Percentiles rank a stretch among this genome's conserved stretches.
Evolutionary conservation across 2,797 vertebrate genomes (phyloP).

Genomic region (Sebastes miniatus): DNA sequence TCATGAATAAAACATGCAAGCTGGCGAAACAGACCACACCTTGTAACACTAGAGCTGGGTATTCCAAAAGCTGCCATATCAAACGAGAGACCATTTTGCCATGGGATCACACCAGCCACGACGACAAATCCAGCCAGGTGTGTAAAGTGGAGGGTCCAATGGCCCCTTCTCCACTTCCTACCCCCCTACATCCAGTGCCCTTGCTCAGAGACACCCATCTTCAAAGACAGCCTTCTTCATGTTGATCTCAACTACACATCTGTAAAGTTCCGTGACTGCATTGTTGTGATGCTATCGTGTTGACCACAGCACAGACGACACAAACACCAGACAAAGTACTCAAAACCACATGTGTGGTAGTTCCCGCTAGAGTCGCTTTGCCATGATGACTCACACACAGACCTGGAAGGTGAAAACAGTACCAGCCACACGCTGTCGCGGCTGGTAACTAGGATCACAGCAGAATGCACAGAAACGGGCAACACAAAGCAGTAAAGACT

Average conservation of each 20-base stretch:
- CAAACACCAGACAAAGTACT: not conserved
- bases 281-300: too few relatives aligned
- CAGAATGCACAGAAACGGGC: not conserved
- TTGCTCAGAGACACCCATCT: not conserved
- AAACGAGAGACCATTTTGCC: not conserved
- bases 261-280: not conserved
- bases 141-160: too few relatives aligned
- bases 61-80: conserved; percentile 17
- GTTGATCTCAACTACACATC: not conserved
- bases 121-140: too few relatives aligned
- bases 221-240: not conserved
- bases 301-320: too few relatives aligned
- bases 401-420: not conserved
- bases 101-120: too few relatives aligned
- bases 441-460: not conserved
- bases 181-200: too few relatives aligned
- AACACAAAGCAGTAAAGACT: not conserved
- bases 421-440: not conserved
- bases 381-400: not conserved
- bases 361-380: not conserved
- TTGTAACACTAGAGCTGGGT: conserved; percentile 46
- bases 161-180: too few relatives aligned
- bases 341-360: not conserved
- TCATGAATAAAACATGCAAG: conserved; percentile 55
- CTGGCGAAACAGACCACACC: conserved; percentile 15